Conservation (phyloP, 2,113 vertebrate species). For the Jaculus jaculus region DNA sequence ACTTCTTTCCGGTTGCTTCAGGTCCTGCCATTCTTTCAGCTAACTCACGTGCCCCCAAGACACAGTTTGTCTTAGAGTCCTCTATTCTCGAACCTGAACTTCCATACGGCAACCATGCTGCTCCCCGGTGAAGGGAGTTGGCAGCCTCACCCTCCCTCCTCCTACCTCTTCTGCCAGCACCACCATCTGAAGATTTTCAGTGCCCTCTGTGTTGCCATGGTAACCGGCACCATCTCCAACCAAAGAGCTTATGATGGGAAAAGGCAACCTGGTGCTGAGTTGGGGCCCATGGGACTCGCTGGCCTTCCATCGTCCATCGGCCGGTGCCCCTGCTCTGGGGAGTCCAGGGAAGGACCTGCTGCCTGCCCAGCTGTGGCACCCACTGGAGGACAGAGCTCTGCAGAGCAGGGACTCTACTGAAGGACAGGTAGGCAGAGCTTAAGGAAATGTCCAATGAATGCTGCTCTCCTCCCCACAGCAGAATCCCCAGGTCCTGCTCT, state of each 20-base stretch:
- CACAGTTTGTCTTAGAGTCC: background rate
- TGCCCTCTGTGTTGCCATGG: slow-evolving; percentile 55
- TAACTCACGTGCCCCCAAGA: no score
- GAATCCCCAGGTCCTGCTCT: background rate
- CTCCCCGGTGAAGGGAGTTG: background rate
- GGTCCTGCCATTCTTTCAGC: no score
- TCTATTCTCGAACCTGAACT: no score
- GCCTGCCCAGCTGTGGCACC: background rate
- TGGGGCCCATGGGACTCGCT: background rate
- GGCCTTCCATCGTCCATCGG: accelerated
- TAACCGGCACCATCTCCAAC: slow-evolving; percentile 5
- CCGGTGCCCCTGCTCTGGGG: background rate
- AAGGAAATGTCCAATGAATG: accelerated
- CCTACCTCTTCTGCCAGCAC: background rate
- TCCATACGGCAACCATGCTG: no score
- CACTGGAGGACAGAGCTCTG: background rate
- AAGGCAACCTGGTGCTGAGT: background rate
- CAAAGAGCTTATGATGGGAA: background rate
- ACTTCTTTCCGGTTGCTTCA: no score
- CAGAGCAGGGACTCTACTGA: no score
- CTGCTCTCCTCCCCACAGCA: background rate
- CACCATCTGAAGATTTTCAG: slow-evolving; percentile 5
- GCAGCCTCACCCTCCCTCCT: background rate
- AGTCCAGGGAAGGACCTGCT: background rate
- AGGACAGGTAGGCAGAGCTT: background rate